Conservation (phyloP, 2,888 invertebrate species). For the Fabriciana adippe region DNA sequence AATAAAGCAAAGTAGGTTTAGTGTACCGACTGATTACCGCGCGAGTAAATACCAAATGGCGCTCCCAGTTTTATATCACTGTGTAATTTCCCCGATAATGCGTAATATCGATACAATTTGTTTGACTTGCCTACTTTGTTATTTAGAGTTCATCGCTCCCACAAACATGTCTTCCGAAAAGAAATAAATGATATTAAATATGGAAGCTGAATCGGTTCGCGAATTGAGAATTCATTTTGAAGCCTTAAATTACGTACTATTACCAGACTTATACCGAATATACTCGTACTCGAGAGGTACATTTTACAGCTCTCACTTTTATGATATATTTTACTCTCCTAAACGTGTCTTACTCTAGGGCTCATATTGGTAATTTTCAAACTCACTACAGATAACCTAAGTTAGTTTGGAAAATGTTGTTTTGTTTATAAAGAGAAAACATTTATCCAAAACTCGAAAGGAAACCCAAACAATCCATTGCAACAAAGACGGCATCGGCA, state of each 20-base stretch:
- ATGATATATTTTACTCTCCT: not conserved
- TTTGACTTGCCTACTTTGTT: conserved; percentile 27
- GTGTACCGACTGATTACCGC: conserved; percentile 28
- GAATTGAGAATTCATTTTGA: conserved; percentile 18
- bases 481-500: not conserved
- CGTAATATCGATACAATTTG: conserved; percentile 21
- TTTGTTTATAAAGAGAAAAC: too few relatives aligned
- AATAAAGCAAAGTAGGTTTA: conserved; percentile 33
- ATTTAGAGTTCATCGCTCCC: conserved; percentile 24
- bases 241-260: conserved; percentile 8
- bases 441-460: too few relatives aligned
- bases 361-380: too few relatives aligned
- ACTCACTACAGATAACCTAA: too few relatives aligned
- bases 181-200: conserved; percentile 23
- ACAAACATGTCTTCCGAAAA: conserved; percentile 15
- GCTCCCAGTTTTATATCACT: conserved; percentile 29
- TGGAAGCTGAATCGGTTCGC: conserved; percentile 21
- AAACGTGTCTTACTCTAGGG: conserved; percentile 1
- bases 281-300: conserved; percentile 13
- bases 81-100: conserved; percentile 28
- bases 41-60: conserved; percentile 26
- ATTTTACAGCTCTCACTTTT: not conserved
- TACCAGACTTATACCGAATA: not conserved
- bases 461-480: too few relatives aligned
- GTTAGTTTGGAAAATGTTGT: too few relatives aligned